Percentiles rank a stretch among this genome's conserved stretches.
Evolutionary conservation across 92 coral and sea anemone species (phyloP).

Genomic region (Montipora capitata): DNA sequence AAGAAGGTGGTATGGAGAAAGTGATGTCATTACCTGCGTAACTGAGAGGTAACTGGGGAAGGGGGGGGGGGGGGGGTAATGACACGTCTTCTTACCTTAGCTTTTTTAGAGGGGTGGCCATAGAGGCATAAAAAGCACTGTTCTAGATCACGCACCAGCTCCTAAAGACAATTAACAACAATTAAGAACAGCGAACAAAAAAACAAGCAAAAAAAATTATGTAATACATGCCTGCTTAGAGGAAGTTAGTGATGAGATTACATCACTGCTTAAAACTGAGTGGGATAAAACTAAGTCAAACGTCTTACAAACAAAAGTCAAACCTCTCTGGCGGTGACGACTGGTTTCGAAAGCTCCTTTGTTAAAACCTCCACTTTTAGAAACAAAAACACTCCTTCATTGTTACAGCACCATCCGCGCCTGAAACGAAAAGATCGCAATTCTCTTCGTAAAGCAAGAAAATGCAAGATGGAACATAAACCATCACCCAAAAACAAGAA

Average conservation of each 20-base stretch:
- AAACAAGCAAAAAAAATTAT: too few relatives aligned
- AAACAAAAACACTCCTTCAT: slow-evolving; percentile 91
- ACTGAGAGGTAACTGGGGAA: neutral
- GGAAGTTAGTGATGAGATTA: too few relatives aligned
- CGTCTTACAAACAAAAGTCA: neutral
- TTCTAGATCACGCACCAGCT: slow-evolving; percentile 93
- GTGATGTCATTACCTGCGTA: neutral
- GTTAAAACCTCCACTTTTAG: slow-evolving; percentile 83
- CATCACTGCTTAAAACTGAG: too few relatives aligned
- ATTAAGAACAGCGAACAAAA: too few relatives aligned
- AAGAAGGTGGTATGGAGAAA: too few relatives aligned
- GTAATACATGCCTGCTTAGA: too few relatives aligned
- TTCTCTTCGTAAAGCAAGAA: too few relatives aligned
- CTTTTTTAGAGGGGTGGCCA: slow-evolving; percentile 99
- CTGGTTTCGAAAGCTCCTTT: slow-evolving; percentile 80
- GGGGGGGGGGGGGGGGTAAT: neutral
- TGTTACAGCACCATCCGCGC: slow-evolving; percentile 98
- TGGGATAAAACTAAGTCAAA: neutral
- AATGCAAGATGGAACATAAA: too few relatives aligned
- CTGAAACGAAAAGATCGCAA: slow-evolving; percentile 46
- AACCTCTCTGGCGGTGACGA: slow-evolving; percentile 80
- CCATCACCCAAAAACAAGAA: neutral
- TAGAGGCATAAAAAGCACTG: slow-evolving; percentile 97
- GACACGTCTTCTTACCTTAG: slow-evolving; percentile 73
- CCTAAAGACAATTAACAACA: slow-evolving; percentile 53